Evolutionary conservation across 2,888 invertebrate species (phyloP).

Genomic region (Mythimna ferrago): DNA sequence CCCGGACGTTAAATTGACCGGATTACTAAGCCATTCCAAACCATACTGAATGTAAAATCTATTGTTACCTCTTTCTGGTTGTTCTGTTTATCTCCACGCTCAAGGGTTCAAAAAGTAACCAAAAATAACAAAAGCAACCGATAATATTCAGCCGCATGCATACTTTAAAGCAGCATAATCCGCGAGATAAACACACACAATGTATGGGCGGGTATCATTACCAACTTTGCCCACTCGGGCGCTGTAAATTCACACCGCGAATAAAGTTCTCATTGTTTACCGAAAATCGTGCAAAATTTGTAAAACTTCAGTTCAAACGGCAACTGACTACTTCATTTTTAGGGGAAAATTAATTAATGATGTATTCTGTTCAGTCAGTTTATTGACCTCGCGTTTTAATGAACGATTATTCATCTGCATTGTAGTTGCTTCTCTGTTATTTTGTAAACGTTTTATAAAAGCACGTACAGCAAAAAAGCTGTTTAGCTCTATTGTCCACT

Average conservation of each 20-base stretch:
- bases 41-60: background rate
- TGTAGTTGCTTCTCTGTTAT: background rate
- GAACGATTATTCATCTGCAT: conserved; percentile 20
- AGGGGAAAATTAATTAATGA: conserved; percentile 27
- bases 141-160: conserved; percentile 10
- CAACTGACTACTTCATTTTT: conserved; percentile 46
- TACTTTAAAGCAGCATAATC: conserved; percentile 26
- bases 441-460: conserved; percentile 2
- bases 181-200: conserved; percentile 30
- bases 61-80: background rate
- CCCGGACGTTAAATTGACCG: too few relatives aligned
- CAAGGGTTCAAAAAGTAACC: background rate
- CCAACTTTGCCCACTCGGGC: conserved; percentile 51
- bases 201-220: conserved; percentile 43
- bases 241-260: conserved; percentile 50
- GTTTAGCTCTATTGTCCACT: conserved; percentile 5
- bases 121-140: background rate
- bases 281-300: conserved; percentile 47
- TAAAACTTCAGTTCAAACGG: conserved; percentile 49
- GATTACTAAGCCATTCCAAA: background rate
- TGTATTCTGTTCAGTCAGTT: conserved; percentile 6
- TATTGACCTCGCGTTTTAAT: conserved; percentile 2
- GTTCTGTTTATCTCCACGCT: background rate
- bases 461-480: background rate
- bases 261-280: conserved; percentile 55